These are phyloP conservation scores for Catocala sponsa DNA, from an alignment of 2,888 invertebrate species.

Conservation along the genomic window DNA sequence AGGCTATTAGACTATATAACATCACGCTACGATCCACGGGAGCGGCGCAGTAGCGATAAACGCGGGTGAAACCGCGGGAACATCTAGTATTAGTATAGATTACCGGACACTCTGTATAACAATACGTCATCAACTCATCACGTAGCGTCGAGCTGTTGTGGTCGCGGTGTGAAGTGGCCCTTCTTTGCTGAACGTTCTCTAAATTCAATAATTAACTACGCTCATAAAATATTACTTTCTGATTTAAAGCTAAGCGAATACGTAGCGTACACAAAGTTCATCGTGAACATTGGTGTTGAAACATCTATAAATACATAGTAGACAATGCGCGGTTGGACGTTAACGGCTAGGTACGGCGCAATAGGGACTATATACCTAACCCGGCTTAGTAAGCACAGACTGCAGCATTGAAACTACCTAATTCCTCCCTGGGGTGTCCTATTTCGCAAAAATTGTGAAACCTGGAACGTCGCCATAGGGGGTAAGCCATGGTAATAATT, in stretches of 20 bases:
- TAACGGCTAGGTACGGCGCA: conserved; percentile 32
- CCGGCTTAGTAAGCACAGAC: conserved; percentile 36
- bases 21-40: no score
- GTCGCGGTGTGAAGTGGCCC: no score
- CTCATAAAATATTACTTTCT: conserved; percentile 29
- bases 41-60: no score
- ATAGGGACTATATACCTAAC: conserved; percentile 34
- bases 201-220: no score
- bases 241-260: conserved; percentile 26
- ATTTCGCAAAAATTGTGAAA: conserved; percentile 59
- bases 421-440: conserved; percentile 57
- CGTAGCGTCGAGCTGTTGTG: no score
- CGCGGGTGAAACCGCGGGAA: no score
- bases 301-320: conserved; percentile 24
- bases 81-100: no score
- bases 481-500: conserved; percentile 55
- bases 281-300: conserved; percentile 34
- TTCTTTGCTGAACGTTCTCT: no score
- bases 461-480: conserved; percentile 61
- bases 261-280: conserved; percentile 26
- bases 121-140: no score
- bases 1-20: no score
- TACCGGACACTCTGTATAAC: no score
- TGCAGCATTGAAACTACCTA: conserved; percentile 45
- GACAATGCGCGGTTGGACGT: conserved; percentile 13